Evolutionary conservation across 2,113 vertebrate genomes (phyloP), one percentile per base, ranked within the genome.

Genomic region (Rhinoderma darwinii): DNA sequence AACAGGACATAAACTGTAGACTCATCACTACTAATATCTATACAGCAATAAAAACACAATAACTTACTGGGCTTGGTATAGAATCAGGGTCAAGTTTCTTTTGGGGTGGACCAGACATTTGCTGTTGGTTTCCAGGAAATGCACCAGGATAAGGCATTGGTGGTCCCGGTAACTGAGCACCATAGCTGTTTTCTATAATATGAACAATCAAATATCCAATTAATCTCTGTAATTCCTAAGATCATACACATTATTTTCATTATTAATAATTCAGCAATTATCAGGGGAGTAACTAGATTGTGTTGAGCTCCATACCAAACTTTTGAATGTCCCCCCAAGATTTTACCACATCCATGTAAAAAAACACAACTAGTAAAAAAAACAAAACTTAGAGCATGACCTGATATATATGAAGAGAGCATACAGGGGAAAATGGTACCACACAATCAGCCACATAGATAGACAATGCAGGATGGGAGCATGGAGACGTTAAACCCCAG

Each of bases 41-140:
- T 10, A 70, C 32, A 70, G 32, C 5, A 72, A 25, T 37, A 70
- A 43, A 0, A 44, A 47, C 41, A 27, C 41, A 0, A 0, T 20
- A 59, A 94, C 96, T 96, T 91, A 99, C 98, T 1, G 95, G 95
- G 89, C 97, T 98, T 74, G 98, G 98, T 88, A 99, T 94, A 1
- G 95, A 96, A 88, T 98, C 96, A 0, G 95, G 97, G 89, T 98
- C 97, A 86, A 98, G 93, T 81, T 96, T 97, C 92, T 96, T 98
- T 84, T 96, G 96, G 1, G 94, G 94, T n/a, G 96, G 97, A 11
- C 95, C 95, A 0, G 94, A 63, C 84, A 97, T 93, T 82, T 96
- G 96, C 1, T 93, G 91, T 0, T 93, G 91, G 5, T 92, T 91
- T 0, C 93, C 94, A 1, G 96, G 94, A 89, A 96, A 94, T 77